Evolutionary conservation across 2,797 vertebrate species (phyloP), one percentile per base, ranked within the genome.

Genomic region (Danio aesculapii): DNA sequence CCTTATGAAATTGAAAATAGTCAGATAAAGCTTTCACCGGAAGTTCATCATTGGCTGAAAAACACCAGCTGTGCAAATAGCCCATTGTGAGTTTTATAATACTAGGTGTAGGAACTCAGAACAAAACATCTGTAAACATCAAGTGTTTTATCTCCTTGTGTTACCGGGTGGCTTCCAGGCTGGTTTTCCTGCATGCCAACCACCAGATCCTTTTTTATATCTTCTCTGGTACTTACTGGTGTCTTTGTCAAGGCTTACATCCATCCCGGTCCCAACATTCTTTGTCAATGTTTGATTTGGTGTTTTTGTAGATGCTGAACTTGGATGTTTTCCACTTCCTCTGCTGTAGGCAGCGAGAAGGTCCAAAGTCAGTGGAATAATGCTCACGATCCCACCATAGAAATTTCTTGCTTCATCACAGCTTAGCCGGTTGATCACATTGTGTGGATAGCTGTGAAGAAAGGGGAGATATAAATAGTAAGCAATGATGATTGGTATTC

Each of bases 321-420:
- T 62, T 8, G 17, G 21, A 12, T 8, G 9, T 17, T 41, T 44
- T 4, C 11, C 13, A 30, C 17, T 10, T 3, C 12, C 10, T 52
- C 67, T 63, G 30, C 39, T 44, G 58, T 61, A 43, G 85, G 90
- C 92, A 12, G 91, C 90, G 78, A 95, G 81, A 5, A 78, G 69
- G 78, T 96, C 95, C 0, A 95, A 70, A 1, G 91, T 59, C 8
- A 95, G 6, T n/a, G 95, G 95, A 68, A 96, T 87, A 70, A 96
- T 86, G 87, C 95, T 96, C 82, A 95, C 92, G 68, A 95, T 90
- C 0, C 95, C 95, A 1, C 94, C 93, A 0, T 95, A 96, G 75
- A 89, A 93, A 72, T 94, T 91, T 81, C 50, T 89, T 16, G 94
- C 94, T 82, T 96, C 94, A 0, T 94, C 83, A 0, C 93, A 93